Percentiles rank a stretch among this genome's conserved stretches.
These are phyloP conservation scores for Homarus americanus DNA, from an alignment of 1,140 invertebrate genomes.

Conservation along the genomic window DNA sequence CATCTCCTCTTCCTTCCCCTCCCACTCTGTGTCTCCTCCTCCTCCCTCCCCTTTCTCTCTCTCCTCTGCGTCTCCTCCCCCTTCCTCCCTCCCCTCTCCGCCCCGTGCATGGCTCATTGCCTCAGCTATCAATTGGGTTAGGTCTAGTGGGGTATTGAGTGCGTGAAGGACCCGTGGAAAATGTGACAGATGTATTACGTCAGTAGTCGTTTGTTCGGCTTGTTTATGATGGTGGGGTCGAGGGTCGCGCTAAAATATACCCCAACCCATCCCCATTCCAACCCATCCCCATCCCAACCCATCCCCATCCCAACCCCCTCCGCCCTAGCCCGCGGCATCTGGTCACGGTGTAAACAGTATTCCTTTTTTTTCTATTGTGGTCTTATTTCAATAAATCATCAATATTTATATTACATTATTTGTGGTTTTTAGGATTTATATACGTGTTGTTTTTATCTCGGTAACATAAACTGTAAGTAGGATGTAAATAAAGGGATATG, in stretches of 20 bases:
- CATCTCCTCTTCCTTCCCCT: neutral
- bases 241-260: neutral
- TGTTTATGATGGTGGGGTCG: constrained; percentile 61
- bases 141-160: constrained; percentile 71
- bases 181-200: constrained; percentile 72
- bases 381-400: no score
- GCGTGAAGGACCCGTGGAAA: constrained; percentile 69
- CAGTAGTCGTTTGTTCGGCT: constrained; percentile 63
- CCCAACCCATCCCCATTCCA: no score
- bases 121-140: constrained; percentile 70
- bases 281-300: neutral
- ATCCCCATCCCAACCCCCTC: neutral
- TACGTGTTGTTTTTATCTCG: no score
- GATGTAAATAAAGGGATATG: no score
- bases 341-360: no score
- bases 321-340: no score
- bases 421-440: no score
- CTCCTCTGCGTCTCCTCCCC: neutral
- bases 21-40: neutral
- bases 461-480: no score
- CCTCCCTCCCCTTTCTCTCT: neutral
- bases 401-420: no score
- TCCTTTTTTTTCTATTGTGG: no score
- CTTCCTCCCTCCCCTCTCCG: neutral
- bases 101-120: constrained; percentile 64